Base-by-base conservation (phyloP, 2,888 invertebrate genomes). In the Nineta flava region DNA sequence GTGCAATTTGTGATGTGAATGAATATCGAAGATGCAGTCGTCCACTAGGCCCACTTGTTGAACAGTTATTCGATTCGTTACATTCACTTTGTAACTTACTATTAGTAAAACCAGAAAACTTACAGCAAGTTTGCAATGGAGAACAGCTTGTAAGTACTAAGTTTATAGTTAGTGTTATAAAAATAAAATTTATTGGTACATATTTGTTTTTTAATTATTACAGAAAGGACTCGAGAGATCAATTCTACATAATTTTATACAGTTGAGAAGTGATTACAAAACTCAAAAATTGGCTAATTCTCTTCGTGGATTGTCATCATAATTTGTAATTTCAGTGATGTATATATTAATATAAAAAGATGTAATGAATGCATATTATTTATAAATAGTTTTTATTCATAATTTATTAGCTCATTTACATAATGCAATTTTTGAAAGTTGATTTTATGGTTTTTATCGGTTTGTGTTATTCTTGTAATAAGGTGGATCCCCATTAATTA, bases 1-100 rank as follows among this genome's bases (percentile, higher is more conserved):
- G 93, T 64, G 92, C 91, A 2, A 93, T 99, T 58, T 96, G 95
- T 69, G 99, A 99, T 73, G 87, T 99, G 57, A 95, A 95, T 61
- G 96, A 96, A 67, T 97, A 97, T 67, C 76, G 95, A 16, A 87
- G 87, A 57, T 90, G 88, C 62, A 84, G 82, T n/a, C 84, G 87
- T 62, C 71, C 71, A 2, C 74, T 81, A 49, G 82, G 91, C 9
- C 74, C 84, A 2, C 69, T 91, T 47, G 85, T 95, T 38, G 81
- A 80, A 43, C 81, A 85, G 51, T 72, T 96, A n/a, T 97, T 97
- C 70, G 94, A 96, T 70, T 88, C 91, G 17, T 73, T 99, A 42
- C 94, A 96, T 67, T 91, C 94, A 3, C 77, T 99, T 46, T 96
- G 95, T 66, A 99, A 97, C 71, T 74, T 99, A 52, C 73, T 99